phyloP scores from a whole-genome alignment of 2,888 invertebrate genomes.

The Mallateleia sp. region DNA sequence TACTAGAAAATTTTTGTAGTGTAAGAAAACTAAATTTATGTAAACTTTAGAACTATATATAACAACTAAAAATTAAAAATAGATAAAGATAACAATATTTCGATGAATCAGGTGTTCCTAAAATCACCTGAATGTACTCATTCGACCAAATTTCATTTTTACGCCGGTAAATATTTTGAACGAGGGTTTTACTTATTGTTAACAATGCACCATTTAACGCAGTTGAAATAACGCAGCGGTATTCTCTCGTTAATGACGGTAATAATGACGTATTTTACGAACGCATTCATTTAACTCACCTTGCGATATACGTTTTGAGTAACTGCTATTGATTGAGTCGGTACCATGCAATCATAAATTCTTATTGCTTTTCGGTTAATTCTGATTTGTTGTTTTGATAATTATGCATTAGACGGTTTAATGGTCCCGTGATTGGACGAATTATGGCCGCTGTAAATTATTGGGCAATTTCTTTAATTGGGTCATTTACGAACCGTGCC shows the following conservation, averaged over 20 bases:
- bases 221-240: neutral
- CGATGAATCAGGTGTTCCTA: too few relatives aligned
- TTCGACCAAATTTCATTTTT: neutral
- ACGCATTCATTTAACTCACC: constrained; percentile 14
- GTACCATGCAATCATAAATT: constrained; percentile 38
- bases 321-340: constrained; percentile 47
- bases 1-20: too few relatives aligned
- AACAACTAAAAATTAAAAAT: too few relatives aligned
- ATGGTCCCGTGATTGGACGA: constrained; percentile 15
- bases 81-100: too few relatives aligned
- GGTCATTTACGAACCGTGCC: constrained; percentile 15
- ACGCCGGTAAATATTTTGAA: neutral
- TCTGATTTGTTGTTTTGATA: constrained; percentile 52
- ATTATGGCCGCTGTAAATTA: constrained; percentile 9
- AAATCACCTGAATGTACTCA: too few relatives aligned
- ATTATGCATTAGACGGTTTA: constrained; percentile 31
- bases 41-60: too few relatives aligned
- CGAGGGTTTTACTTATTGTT: neutral
- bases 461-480: constrained; percentile 5
- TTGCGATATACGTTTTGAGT: constrained; percentile 27
- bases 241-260: constrained; percentile 6
- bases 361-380: constrained; percentile 47
- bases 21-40: too few relatives aligned
- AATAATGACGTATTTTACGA: constrained; percentile 9
- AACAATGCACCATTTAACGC: neutral